Percentiles rank a stretch among this genome's conserved stretches.
Evolutionary conservation across 2,113 vertebrate genomes (phyloP).

Genomic region (Cephalopholis sonnerati): DNA sequence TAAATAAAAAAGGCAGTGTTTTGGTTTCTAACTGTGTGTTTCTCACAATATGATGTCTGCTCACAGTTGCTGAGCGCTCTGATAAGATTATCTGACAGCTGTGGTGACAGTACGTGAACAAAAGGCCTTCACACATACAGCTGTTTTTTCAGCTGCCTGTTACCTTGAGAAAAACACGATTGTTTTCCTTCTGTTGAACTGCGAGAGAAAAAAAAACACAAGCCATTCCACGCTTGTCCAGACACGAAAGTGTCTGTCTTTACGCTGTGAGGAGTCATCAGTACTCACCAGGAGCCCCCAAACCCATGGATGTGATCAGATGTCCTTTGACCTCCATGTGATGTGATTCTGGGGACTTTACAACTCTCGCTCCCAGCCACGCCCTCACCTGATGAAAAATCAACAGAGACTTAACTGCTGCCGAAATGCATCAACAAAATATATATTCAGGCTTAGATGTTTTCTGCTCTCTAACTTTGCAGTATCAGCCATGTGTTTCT

Average conservation of each 20-base stretch:
- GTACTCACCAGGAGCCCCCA: conserved; percentile 86
- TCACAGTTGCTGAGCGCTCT: conserved; percentile 23
- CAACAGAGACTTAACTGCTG: background rate
- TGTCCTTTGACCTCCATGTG: conserved; percentile 92
- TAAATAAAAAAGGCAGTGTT: background rate
- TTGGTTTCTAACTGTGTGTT: background rate
- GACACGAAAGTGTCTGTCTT: conserved; percentile 17
- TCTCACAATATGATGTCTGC: conserved; percentile 1
- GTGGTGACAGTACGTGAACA: conserved; percentile 49
- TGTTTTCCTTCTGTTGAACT: conserved; percentile 51
- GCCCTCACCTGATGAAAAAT: conserved; percentile 73
- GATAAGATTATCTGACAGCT: conserved; percentile 66
- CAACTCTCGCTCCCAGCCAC: conserved; percentile 65
- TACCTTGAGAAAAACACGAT: conserved; percentile 52
- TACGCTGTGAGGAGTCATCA: background rate
- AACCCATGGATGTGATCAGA: conserved; percentile 87
- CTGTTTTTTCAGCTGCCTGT: conserved; percentile 64
- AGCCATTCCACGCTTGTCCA: conserved; percentile 46
- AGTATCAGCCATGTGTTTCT: conserved; percentile 61
- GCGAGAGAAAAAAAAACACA: conserved; percentile 33
- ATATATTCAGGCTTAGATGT: background rate
- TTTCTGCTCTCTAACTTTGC: conserved; percentile 54
- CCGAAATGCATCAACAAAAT: background rate
- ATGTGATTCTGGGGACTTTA: conserved; percentile 67
- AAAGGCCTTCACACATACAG: conserved; percentile 62